Evolutionary conservation across 2,797 vertebrate species (phyloP).

Genomic region (Sebastes wilsoni): DNA sequence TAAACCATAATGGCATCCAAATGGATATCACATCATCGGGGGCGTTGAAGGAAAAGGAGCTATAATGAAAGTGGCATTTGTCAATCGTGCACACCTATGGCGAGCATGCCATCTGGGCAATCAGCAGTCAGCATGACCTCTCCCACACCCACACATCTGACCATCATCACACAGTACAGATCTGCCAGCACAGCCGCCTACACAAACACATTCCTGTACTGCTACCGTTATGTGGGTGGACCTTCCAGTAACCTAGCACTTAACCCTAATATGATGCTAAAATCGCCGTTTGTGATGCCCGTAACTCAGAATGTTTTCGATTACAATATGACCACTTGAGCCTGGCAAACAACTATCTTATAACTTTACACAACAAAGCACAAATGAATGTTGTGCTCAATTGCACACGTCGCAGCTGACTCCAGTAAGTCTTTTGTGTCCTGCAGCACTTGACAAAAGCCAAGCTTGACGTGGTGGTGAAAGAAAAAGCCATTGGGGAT

Average conservation of each 20-base stretch:
- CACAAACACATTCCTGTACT: slow-evolving; percentile 9
- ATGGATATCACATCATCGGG: not conserved
- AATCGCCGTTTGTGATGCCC: not conserved
- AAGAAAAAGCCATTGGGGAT: slow-evolving; percentile 3
- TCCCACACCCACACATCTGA: slow-evolving; percentile 61
- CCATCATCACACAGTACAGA: slow-evolving; percentile 32
- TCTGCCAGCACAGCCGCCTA: slow-evolving; percentile 30
- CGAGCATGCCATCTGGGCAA: slow-evolving; percentile 63
- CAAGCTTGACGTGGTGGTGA: not conserved
- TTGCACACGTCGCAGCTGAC: not conserved
- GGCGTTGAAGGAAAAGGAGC: slow-evolving; percentile 15
- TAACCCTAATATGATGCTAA: not conserved
- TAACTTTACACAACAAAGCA: not conserved
- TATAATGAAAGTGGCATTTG: slow-evolving; percentile 41
- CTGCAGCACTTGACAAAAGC: slow-evolving; percentile 7
- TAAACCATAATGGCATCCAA: slow-evolving; percentile 15
- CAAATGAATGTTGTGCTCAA: not conserved
- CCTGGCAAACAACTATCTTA: not conserved
- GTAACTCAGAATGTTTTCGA: not conserved
- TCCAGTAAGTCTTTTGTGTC: not conserved
- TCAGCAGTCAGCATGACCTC: slow-evolving; percentile 65
- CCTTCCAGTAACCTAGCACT: not conserved
- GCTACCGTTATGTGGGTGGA: not conserved
- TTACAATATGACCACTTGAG: not conserved
- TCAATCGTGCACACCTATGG: slow-evolving; percentile 39